phyloP scores from a whole-genome alignment of 30 jellyfish, hydroid and myxozoan species.

The Chrysaora quinquecirrha region DNA sequence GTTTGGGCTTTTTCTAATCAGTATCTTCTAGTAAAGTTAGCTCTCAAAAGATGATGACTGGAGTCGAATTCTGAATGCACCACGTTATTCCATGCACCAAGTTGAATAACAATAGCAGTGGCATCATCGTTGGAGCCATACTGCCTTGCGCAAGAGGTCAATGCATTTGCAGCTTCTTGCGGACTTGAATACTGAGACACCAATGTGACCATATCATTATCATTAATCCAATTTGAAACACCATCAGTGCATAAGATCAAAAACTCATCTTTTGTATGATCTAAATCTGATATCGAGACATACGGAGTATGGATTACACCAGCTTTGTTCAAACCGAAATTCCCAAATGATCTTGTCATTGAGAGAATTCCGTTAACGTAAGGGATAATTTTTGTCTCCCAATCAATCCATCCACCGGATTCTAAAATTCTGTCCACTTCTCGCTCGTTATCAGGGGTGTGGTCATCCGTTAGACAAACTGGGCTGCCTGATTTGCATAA shows the following conservation, averaged over 20 bases:
- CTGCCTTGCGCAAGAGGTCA: constrained; percentile 86
- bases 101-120: constrained; percentile 81
- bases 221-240: constrained; percentile 76
- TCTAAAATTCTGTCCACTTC: constrained; percentile 71
- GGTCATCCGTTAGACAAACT: constrained; percentile 75
- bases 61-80: not conserved
- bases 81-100: constrained; percentile 62
- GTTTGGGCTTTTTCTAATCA: too few species aligned
- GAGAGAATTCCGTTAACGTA: constrained; percentile 79
- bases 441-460: constrained; percentile 76
- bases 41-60: not conserved
- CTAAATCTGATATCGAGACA: constrained; percentile 31
- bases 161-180: constrained; percentile 71
- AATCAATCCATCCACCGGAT: constrained; percentile 93
- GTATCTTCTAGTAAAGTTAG: not conserved
- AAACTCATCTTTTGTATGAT: constrained; percentile 49
- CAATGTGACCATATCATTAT: constrained; percentile 65
- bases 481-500: constrained; percentile 77
- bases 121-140: constrained; percentile 95
- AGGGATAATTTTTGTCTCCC: constrained; percentile 87
- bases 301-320: constrained; percentile 78
- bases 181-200: constrained; percentile 71
- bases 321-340: constrained; percentile 33
- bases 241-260: constrained; percentile 91
- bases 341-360: constrained; percentile 95